A percentile compares a stretch with the other conserved stretches of the same genome.
These are phyloP conservation scores for Electrona antarctica DNA, from an alignment of 2,113 vertebrate species.

Conservation along the genomic window DNA sequence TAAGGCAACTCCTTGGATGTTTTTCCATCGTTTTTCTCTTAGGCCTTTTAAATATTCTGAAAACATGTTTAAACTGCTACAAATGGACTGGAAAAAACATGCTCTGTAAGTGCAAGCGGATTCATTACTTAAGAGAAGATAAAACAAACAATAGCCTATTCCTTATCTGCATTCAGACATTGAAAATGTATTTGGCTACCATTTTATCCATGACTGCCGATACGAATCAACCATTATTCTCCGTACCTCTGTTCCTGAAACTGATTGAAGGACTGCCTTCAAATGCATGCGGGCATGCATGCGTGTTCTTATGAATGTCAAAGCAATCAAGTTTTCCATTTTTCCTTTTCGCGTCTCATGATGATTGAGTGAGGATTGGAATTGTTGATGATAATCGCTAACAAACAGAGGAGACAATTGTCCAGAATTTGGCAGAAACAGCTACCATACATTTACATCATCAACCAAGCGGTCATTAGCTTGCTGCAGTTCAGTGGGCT, in stretches of 20 bases:
- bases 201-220: no score
- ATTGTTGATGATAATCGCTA: conserved; percentile 2
- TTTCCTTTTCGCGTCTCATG: neutral
- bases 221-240: neutral
- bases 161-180: neutral
- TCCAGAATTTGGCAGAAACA: conserved; percentile 25
- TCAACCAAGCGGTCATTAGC: conserved; percentile 65
- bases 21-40: no score
- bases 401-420: neutral
- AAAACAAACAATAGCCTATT: neutral
- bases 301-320: neutral
- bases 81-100: no score
- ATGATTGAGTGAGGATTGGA: conserved; percentile 2
- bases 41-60: no score
- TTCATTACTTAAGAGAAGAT: neutral
- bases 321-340: neutral
- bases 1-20: no score
- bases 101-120: no score
- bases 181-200: neutral
- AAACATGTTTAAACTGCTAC: no score
- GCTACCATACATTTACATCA: conserved; percentile 36
- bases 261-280: neutral
- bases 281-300: neutral
- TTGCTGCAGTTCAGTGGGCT: conserved; percentile 68
- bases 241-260: neutral